phyloP scores from a whole-genome alignment of 2,113 vertebrate genomes.

The Calyptomena viridis region DNA sequence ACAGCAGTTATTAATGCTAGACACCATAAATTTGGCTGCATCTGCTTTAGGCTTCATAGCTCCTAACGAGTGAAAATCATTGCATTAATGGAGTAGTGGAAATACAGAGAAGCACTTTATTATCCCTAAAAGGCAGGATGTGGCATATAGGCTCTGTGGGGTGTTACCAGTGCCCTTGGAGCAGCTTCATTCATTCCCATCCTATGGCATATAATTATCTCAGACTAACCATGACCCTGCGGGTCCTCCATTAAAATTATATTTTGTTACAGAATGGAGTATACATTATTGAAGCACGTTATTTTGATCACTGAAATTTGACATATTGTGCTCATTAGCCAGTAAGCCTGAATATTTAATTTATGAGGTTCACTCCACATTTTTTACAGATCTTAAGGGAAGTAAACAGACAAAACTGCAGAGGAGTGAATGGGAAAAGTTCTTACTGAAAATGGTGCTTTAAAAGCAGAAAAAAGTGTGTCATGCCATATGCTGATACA shows the following conservation, averaged over 20 bases:
- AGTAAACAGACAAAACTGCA: neutral
- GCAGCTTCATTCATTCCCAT: slow-evolving; percentile 16
- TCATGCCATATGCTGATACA: neutral
- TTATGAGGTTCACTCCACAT: slow-evolving; percentile 50
- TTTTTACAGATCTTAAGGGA: slow-evolving; percentile 24
- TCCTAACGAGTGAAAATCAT: slow-evolving; percentile 46
- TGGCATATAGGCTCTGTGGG: slow-evolving; percentile 42
- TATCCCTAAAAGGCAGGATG: slow-evolving; percentile 66
- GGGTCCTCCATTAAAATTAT: slow-evolving; percentile 55
- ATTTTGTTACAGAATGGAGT: slow-evolving; percentile 56
- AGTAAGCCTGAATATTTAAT: slow-evolving; percentile 65
- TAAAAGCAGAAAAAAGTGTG: neutral
- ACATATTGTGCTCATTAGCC: slow-evolving; percentile 72
- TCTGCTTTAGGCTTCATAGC: slow-evolving; percentile 33
- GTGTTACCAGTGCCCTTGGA: slow-evolving; percentile 13
- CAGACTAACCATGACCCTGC: slow-evolving; percentile 47
- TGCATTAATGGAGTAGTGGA: slow-evolving; percentile 37
- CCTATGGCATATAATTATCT: slow-evolving; percentile 55
- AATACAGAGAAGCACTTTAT: slow-evolving; percentile 66
- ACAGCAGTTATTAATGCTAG: slow-evolving; percentile 14
- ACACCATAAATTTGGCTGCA: neutral
- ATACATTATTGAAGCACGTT: slow-evolving; percentile 67
- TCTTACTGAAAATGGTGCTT: neutral
- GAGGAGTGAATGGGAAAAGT: neutral
- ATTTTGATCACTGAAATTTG: slow-evolving; percentile 73